Evolutionary conservation across 2,888 invertebrate genomes (phyloP), one percentile per base, ranked within the genome.

Genomic region (Dromius quadrimaculatus): DNA sequence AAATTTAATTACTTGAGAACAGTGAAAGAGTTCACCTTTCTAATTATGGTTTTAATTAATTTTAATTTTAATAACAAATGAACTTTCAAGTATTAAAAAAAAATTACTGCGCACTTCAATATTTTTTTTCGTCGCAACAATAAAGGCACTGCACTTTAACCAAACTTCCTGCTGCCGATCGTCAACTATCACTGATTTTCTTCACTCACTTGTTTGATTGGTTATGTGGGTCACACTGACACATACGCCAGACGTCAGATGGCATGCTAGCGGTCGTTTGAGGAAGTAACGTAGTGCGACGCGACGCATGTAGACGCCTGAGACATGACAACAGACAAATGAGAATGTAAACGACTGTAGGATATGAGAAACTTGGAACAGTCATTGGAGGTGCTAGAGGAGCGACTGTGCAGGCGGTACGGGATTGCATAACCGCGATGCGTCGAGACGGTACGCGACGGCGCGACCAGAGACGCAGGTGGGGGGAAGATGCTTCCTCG

Each of bases 201-300:
- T 34, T 32, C 19, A 5, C 34, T 57, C 57, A 57, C 57, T 57
- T 57, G 57, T 57, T 47, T 47, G 47, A 47, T 47, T 57, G 15
- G 17, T 19, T 13, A 57, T 13, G 57, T 57, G 57, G 57, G 61
- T 61, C 41, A 38, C 23, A 45, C 5, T 6, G 28, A n/a, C 41
- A 41, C 41, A 11, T 13, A 41, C 41, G 8, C 6, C 41, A 41
- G 36, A 43, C 19, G 8, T 43, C 43, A 3, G 15, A 17, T 8
- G 13, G 15, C 5, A 11, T 17, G 43, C 9, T 13, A 13, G 43
- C 13, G 9, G 47, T n/a, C 8, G 11, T n/a, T n/a, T n/a, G n/a
- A n/a, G n/a, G n/a, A n/a, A n/a, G n/a, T n/a, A n/a, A n/a, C n/a
- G n/a, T n/a, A n/a, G n/a, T n/a, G n/a, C n/a, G n/a, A n/a, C 47